Percentiles rank a stretch among this genome's conserved stretches.
phyloP scores from a whole-genome alignment of 2,797 vertebrate species.

The Poeciliopsis gracilis region DNA sequence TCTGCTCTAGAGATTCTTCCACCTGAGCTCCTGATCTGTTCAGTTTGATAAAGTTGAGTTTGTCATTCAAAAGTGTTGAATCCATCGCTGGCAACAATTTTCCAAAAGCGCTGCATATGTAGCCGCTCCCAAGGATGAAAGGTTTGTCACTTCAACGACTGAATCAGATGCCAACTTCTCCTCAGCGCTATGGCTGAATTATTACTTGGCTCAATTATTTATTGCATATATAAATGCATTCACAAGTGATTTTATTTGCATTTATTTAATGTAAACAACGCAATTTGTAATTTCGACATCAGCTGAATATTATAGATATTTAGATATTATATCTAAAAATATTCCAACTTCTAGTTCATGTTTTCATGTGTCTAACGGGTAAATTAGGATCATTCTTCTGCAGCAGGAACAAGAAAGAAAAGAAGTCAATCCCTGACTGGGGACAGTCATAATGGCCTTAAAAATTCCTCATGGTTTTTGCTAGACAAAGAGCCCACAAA shows the following conservation, averaged over 20 bases:
- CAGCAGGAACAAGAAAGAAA: neutral
- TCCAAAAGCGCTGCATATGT: too few species aligned
- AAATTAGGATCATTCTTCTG: neutral
- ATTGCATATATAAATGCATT: too few species aligned
- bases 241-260: too few species aligned
- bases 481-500: neutral
- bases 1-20: neutral
- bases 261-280: too few species aligned
- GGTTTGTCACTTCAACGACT: too few species aligned
- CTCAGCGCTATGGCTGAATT: too few species aligned
- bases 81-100: too few species aligned
- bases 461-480: slow-evolving; percentile 1
- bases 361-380: neutral
- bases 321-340: neutral
- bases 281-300: neutral
- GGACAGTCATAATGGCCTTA: neutral
- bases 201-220: too few species aligned
- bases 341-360: neutral
- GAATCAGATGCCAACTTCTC: too few species aligned
- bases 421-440: neutral
- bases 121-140: too few species aligned
- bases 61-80: too few species aligned
- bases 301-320: neutral
- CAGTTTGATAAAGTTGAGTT: too few species aligned
- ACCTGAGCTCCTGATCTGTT: neutral